phyloP scores from a whole-genome alignment of 2,113 vertebrate species.

The Ctenodactylus gundi region DNA sequence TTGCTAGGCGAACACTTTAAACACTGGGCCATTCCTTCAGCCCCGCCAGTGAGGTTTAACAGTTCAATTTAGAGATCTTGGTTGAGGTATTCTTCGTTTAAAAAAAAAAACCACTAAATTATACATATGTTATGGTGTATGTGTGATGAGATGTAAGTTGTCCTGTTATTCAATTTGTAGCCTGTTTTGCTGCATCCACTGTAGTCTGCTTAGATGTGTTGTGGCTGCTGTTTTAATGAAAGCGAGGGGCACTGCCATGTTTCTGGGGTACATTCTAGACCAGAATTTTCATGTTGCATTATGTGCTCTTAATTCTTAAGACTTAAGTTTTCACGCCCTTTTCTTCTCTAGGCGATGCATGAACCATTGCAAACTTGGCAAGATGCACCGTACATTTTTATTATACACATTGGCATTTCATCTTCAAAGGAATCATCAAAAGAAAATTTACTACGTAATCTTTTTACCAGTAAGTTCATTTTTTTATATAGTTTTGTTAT shows the following conservation, averaged over 20 bases:
- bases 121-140: neutral
- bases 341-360: conserved; percentile 83
- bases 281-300: neutral
- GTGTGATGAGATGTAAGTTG: neutral
- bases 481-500: conserved; percentile 2
- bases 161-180: neutral
- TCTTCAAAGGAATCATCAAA: conserved; percentile 75
- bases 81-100: neutral
- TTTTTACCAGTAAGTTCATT: conserved; percentile 84
- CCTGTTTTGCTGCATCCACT: neutral
- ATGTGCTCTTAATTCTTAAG: conserved; percentile 19
- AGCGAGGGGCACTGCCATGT: neutral
- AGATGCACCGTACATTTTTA: conserved; percentile 95
- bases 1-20: no score
- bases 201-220: neutral
- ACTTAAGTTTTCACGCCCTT: neutral
- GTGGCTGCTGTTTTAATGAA: neutral
- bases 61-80: neutral
- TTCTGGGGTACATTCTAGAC: neutral
- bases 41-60: no score
- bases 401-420: conserved; percentile 86
- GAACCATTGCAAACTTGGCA: conserved; percentile 93
- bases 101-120: neutral
- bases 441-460: conserved; percentile 63
- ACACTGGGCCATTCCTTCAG: no score